Base-by-base conservation (phyloP, 64 coral and sea anemone genomes). In the Montipora foliosa region DNA sequence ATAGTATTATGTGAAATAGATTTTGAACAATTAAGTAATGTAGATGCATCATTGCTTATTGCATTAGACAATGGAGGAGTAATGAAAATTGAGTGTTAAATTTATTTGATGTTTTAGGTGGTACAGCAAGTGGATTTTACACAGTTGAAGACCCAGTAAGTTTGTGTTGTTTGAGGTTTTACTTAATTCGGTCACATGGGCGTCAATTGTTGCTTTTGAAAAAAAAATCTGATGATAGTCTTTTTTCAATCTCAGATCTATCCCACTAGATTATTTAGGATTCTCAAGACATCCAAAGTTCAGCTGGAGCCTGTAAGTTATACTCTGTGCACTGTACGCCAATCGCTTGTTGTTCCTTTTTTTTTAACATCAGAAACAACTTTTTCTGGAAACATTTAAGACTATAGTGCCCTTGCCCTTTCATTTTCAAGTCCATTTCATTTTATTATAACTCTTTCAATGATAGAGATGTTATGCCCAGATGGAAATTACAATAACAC, bases 111-210 rank as follows among this genome's bases (percentile, higher is more conserved):
- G 84, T 3, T 84, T 8, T 21, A 99, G 95, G 98, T 92, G 95
- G 98, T 37, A 96, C 98, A 60, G 98, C 95, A 13, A 99, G 98
- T 77, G 98, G 98, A 29, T 99, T 99, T 85, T 99, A 96, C 79
- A 90, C 92, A 50, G 91, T 99, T 44, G 98, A 99, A 58, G 97
- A 99, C 44, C 78, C 89, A 8, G 97, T 99, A 94, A 99, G 97
- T 90, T 47, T 14, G 8, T 14, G 51, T 57, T 37, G 37, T 37
- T 37, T 37, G 37, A 37, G 2, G 37, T 37, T 37, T 37, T 37
- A 37, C 0, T 37, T 37, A 37, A 37, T 37, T 37, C 37, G 53
- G 53, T 57, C 11, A 57, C 11, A 57, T 57, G 11, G 6, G 53
- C 11, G 0, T 57, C 53, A 57, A 37, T 37, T 37, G 37, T 37